phyloP scores from a whole-genome alignment of 2,113 vertebrate species.

The Actenoides hombroni region DNA sequence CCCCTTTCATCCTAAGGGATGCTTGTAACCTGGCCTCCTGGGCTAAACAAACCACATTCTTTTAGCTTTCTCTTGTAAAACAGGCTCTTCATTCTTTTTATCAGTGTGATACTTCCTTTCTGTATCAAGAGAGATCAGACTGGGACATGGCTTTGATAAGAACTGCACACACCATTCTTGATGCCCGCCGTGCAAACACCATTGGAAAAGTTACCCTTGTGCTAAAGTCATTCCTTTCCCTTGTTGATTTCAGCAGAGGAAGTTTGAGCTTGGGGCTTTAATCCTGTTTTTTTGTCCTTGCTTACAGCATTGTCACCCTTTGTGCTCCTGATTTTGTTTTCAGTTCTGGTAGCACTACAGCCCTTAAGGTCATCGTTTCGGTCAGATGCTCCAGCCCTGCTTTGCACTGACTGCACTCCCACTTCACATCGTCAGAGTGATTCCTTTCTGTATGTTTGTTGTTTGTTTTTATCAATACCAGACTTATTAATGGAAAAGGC shows the following conservation, averaged over 20 bases:
- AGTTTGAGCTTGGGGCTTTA: not conserved
- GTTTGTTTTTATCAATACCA: not conserved
- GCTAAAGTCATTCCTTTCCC: not conserved
- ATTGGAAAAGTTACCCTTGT: not conserved
- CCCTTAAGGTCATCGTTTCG: not conserved
- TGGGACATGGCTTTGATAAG: not conserved
- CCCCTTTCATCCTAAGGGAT: not conserved
- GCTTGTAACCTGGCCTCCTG: not conserved
- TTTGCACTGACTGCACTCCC: not conserved
- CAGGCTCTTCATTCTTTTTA: not conserved
- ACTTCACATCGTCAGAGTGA: not conserved
- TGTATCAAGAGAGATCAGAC: not conserved
- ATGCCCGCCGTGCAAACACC: fast-evolving
- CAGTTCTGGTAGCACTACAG: not conserved
- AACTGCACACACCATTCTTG: not conserved
- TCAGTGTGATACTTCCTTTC: not conserved
- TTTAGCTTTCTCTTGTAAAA: not conserved
- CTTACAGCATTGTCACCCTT: not conserved
- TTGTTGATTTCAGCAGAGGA: not conserved
- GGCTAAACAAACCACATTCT: not conserved
- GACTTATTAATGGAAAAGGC: not conserved
- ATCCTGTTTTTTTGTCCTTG: not conserved
- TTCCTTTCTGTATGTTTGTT: not conserved
- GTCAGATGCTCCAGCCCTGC: not conserved
- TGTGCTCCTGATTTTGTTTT: not conserved